Conservation (phyloP, 2,888 invertebrate species). For the Acronicta aceris region DNA sequence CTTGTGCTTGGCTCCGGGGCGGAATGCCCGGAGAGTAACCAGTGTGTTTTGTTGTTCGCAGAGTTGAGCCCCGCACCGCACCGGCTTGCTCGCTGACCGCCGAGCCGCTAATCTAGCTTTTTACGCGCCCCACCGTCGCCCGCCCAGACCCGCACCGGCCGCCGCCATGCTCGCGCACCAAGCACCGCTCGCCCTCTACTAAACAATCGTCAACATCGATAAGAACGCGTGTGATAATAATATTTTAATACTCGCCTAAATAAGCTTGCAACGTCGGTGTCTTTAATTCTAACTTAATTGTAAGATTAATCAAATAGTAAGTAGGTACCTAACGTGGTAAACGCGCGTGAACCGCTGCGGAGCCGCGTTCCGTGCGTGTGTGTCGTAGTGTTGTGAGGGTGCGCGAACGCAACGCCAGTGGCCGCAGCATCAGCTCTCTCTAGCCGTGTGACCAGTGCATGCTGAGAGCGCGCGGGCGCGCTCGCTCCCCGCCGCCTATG, state of each 20-base stretch:
- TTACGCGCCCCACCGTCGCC: conserved; percentile 87
- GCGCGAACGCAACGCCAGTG: conserved; percentile 68
- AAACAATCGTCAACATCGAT: conserved; percentile 88
- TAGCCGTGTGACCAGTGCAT: conserved; percentile 77
- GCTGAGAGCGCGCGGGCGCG: conserved; percentile 84
- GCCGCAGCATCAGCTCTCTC: conserved; percentile 62
- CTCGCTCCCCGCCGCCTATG: conserved; percentile 84
- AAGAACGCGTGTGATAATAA: conserved; percentile 88
- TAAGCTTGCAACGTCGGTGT: conserved; percentile 89
- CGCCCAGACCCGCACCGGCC: conserved; percentile 83
- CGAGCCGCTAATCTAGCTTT: conserved; percentile 89
- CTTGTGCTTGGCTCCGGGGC: conserved; percentile 88
- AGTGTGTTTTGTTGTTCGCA: conserved; percentile 90
- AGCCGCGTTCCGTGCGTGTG: conserved; percentile 75
- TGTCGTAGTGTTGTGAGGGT: conserved; percentile 78
- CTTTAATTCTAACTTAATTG: conserved; percentile 86
- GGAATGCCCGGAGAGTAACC: conserved; percentile 86
- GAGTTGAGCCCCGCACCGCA: conserved; percentile 89
- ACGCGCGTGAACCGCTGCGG: conserved; percentile 69
- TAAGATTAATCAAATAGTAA: conserved; percentile 84
- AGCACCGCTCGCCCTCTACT: conserved; percentile 88
- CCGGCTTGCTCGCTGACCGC: conserved; percentile 89
- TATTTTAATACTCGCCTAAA: conserved; percentile 87
- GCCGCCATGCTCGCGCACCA: conserved; percentile 87
- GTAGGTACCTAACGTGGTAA: conserved; percentile 63